A percentile compares a stretch with the other conserved stretches of the same genome.
Evolutionary conservation across 2,797 vertebrate species (phyloP).

Genomic region (Phrynocephalus vlangalii): DNA sequence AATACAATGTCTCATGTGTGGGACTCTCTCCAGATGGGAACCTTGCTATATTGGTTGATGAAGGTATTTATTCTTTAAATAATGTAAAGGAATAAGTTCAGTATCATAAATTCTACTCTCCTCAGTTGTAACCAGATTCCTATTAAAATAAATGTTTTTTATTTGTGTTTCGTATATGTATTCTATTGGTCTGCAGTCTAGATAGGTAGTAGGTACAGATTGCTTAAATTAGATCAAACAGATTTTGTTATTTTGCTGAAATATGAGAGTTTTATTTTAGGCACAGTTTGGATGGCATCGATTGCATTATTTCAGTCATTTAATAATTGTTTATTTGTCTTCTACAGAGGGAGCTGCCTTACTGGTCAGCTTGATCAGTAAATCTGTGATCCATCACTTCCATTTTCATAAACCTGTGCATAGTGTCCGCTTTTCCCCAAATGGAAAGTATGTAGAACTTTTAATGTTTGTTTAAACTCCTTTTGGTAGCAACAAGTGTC

Average conservation of each 20-base stretch:
- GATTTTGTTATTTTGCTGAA: neutral
- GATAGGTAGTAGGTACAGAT: neutral
- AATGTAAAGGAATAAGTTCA: neutral
- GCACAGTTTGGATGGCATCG: neutral
- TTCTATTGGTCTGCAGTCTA: neutral
- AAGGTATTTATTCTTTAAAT: conserved; percentile 81
- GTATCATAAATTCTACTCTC: neutral
- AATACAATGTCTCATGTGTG: conserved; percentile 90
- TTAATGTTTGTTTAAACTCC: neutral
- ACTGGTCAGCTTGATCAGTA: conserved; percentile 88
- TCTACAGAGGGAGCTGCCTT: conserved; percentile 88
- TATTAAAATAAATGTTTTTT: neutral
- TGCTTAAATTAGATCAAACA: neutral
- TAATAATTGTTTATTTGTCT: conserved; percentile 19
- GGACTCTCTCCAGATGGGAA: conserved; percentile 91
- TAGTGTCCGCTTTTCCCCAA: conserved; percentile 91
- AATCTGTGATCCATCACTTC: conserved; percentile 89
- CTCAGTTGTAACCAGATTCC: neutral
- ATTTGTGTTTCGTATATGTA: neutral
- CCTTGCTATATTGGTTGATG: conserved; percentile 91
- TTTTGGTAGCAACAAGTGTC: neutral
- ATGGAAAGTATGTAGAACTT: conserved; percentile 86
- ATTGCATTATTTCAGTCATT: neutral
- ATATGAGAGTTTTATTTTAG: accelerated
- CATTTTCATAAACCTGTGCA: conserved; percentile 93